Conservation (phyloP, 2,113 vertebrate genomes). For the pig (Sus scrofa) region DNA sequence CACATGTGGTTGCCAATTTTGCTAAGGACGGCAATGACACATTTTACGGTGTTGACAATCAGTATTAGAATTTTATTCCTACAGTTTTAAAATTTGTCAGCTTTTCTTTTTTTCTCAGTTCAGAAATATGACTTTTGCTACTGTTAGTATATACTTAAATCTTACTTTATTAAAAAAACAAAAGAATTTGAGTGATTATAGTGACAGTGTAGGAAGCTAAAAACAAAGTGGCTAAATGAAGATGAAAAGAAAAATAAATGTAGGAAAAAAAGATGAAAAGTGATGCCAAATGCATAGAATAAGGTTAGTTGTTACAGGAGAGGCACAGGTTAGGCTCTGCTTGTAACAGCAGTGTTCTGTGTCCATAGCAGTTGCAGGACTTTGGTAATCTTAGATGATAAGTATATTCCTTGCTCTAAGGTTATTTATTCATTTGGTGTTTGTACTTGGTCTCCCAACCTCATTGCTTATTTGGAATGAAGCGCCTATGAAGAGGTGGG, state of each 20-base stretch:
- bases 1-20: not conserved
- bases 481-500: not conserved
- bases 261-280: not conserved
- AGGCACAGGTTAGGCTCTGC: not conserved
- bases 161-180: not conserved
- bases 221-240: not conserved
- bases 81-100: not conserved
- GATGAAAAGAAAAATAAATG: not conserved
- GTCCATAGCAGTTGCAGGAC: not conserved
- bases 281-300: not conserved
- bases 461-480: not conserved
- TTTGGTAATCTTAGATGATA: not conserved
- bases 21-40: not conserved
- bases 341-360: not conserved
- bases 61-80: constrained; percentile 22
- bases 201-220: not conserved
- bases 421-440: not conserved
- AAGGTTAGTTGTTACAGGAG: not conserved
- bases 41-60: not conserved
- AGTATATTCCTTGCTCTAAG: not conserved
- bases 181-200: not conserved
- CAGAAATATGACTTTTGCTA: not conserved
- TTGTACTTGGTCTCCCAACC: not conserved
- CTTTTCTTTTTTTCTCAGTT: constrained; percentile 10
- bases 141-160: not conserved